These are phyloP conservation scores for Caenorhabditis sp. DNA, from an alignment of 2,888 invertebrate genomes.

Conservation along the genomic window DNA sequence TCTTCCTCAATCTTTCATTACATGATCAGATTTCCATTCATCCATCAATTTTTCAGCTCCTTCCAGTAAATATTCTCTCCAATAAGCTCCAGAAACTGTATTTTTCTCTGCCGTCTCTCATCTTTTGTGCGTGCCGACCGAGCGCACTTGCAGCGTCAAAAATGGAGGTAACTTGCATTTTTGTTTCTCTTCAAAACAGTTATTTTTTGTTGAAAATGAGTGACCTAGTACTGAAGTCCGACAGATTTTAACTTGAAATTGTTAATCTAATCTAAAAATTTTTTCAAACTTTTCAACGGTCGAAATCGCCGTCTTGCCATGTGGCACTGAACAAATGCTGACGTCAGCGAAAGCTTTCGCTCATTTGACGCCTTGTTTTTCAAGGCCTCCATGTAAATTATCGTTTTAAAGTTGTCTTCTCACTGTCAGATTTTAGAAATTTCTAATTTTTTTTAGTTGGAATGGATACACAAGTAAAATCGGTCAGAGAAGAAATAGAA, in stretches of 20 bases:
- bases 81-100: not conserved
- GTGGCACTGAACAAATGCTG: not conserved
- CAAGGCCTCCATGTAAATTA: not conserved
- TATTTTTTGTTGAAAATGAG: not conserved
- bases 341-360: not conserved
- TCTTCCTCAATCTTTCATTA: too few relatives aligned
- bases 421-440: conserved; percentile 4
- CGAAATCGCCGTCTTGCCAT: not conserved
- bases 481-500: conserved; percentile 27
- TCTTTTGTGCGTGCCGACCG: not conserved
- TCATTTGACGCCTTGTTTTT: not conserved
- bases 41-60: too few relatives aligned
- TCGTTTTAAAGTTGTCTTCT: not conserved
- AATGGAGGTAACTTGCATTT: conserved; percentile 2
- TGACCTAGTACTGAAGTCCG: too few relatives aligned
- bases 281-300: not conserved
- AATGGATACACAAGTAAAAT: conserved; percentile 42
- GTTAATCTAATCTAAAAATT: too few relatives aligned
- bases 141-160: not conserved
- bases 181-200: not conserved
- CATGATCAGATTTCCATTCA: too few relatives aligned
- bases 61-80: too few relatives aligned
- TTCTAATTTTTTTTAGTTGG: conserved; percentile 12
- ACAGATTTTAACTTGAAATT: too few relatives aligned
- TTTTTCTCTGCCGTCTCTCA: conserved; percentile 9